A percentile compares a stretch with the other conserved stretches of the same genome.
phyloP scores from a whole-genome alignment of 2,113 vertebrate species.

The Benitochromis conjunctus region DNA sequence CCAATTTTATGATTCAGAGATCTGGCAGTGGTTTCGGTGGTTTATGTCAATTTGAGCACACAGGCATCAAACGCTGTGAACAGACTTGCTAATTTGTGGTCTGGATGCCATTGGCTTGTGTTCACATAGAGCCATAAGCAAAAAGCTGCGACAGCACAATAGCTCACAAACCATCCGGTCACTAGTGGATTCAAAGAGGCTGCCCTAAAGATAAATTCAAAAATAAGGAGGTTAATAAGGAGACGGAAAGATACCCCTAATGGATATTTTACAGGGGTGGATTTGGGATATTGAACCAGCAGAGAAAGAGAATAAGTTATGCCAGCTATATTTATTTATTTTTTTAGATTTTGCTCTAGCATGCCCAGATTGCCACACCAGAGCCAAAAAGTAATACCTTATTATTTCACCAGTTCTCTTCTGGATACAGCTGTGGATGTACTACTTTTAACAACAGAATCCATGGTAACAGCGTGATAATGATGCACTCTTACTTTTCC shows the following conservation, averaged over 20 bases:
- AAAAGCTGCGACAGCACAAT: background rate
- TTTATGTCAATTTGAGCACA: slow-evolving; percentile 10
- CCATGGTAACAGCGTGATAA: slow-evolving; percentile 53
- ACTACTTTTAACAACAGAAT: slow-evolving; percentile 25
- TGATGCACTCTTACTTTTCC: slow-evolving; percentile 27
- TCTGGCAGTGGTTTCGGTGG: slow-evolving; percentile 10
- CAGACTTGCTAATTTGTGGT: slow-evolving; percentile 27
- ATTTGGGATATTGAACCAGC: background rate
- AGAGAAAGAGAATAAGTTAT: background rate
- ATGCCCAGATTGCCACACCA: background rate
- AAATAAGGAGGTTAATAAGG: slow-evolving; percentile 35
- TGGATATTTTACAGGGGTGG: background rate
- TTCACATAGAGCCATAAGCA: background rate
- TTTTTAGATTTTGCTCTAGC: background rate
- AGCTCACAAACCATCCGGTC: background rate
- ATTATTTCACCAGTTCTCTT: slow-evolving; percentile 9
- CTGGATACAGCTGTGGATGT: background rate
- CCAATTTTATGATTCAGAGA: slow-evolving; percentile 15
- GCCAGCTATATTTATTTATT: background rate
- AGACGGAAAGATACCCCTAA: background rate
- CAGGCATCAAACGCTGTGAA: slow-evolving; percentile 2
- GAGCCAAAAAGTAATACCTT: background rate
- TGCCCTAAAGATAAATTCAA: slow-evolving; percentile 2
- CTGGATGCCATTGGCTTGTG: background rate
- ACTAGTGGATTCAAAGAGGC: slow-evolving; percentile 1